Evolutionary conservation across 1,140 invertebrate species (phyloP), one percentile per base, ranked within the genome.

Genomic region (Carcinoscorpius rotundicauda): DNA sequence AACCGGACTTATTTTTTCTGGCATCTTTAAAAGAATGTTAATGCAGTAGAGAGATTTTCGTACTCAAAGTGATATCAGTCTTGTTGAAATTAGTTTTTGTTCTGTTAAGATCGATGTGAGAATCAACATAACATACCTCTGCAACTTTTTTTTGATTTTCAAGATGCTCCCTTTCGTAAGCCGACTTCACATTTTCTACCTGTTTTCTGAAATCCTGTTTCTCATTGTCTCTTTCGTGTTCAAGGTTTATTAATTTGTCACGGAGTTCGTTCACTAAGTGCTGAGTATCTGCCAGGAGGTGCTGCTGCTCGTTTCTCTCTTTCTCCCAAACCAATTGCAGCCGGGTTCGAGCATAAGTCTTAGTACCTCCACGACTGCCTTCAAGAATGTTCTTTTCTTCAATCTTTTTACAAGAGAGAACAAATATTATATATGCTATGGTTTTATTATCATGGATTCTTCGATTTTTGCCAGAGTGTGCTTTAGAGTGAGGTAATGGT

Each of bases 301-400:
- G 81, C 71, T 93, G 91, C 72, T 96, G 91, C 73, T 96, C 91
- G 72, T 91, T 87, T 63, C 93, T 81, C 76, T 97, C 94, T 75
- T 95, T 96, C 72, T 95, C 91, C 93, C 93, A 97, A 1, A 92
- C 91, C 9, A 95, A 77, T 75, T 97, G 93, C 82, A 97, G 86
- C 55, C 89, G 84, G 3, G 91, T 91, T 74, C 89, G 87, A 60
- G 92, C 78, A 49, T 88, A 86, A 68, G 91, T 86, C 73, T 91
- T 87, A 0, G 89, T 87, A 64, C 91, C 80, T 3, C 75, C 75
- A 6, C 76, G 67, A 5, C 71, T 71, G 2, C 71, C 72, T 50
- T 74, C 72, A 29, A 76, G 69, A 5, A 80, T 69, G 51, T 75
- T 75, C 66, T 78, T 77, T 68, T 79, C 78, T 70, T 65, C 89